Evolutionary conservation across 2,888 invertebrate genomes (phyloP), one percentile per base, ranked within the genome.

Genomic region (Argyresthia albistria): DNA sequence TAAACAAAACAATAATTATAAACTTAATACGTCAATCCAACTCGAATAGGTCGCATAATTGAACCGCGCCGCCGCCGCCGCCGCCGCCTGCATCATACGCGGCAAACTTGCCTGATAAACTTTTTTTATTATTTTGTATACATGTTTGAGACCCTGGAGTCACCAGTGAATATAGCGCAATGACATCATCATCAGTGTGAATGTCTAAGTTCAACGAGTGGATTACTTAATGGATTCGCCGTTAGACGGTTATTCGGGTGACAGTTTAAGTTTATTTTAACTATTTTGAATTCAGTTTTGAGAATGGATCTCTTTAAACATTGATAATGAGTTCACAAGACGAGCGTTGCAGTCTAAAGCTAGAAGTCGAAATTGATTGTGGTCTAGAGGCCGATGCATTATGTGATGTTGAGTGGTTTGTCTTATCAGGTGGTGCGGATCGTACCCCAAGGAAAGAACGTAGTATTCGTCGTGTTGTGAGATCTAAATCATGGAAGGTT

Each of bases 331-430:
- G 25, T 25, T 25, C 25, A 39, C 25, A n/a, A 36, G 51, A 57
- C 6, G 63, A 65, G 53, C 60, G 64, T 39, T 64, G 63, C 54
- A 61, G 61, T 62, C 61, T 80, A 35, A 76, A 66, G 58, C 58
- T 82, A 15, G 80, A 80, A 62, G 68, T 81, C 51, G 79, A 81
- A 59, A 68, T 80, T 56, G 81, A 80, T 47, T 75, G 73, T 61
- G 76, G 67, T 46, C 42, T 73, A n/a, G 76, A 81, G 46, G 63
- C 70, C 10, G 64, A 59, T 35, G 55, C 72, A 53, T 58, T 80
- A 46, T 73, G 63, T 72, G 79, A 82, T 35, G 65, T 80, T 58
- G 78, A 82, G 56, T 83, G 80, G 80, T 80, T 82, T 64, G 64
- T 76, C 61, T 75, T 82, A 43, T 69, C 82, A 84, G 86, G 76